Conservation (phyloP, 2,113 vertebrate genomes). For the Pseudopipra pipra region DNA sequence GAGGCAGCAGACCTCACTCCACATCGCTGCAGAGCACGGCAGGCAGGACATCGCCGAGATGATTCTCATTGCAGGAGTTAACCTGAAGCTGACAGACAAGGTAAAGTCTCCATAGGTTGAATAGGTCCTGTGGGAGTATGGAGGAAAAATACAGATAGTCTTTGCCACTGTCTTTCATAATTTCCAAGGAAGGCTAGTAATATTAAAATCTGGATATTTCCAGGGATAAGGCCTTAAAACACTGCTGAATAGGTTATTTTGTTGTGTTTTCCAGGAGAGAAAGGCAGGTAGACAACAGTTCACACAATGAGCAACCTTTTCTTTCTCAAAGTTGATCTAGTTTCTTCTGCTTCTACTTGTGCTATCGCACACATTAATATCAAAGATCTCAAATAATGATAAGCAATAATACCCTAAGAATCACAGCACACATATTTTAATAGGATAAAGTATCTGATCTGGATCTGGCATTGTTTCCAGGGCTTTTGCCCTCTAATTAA, state of each 20-base stretch:
- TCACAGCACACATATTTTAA: neutral
- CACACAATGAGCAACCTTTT: neutral
- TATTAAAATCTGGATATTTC: neutral
- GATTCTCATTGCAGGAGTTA: conserved; percentile 83
- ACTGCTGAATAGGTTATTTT: neutral
- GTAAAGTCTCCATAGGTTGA: conserved; percentile 41
- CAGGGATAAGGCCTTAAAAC: neutral
- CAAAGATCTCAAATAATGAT: neutral
- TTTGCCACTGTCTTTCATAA: neutral
- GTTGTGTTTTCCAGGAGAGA: neutral
- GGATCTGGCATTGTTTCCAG: neutral
- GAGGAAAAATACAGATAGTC: neutral
- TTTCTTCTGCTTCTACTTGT: neutral
- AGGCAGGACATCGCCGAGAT: conserved; percentile 85
- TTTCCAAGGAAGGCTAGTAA: neutral
- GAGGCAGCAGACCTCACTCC: conserved; percentile 87
- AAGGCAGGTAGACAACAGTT: neutral
- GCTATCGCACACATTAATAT: neutral
- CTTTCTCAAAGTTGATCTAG: neutral
- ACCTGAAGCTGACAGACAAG: conserved; percentile 86
- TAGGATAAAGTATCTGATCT: neutral
- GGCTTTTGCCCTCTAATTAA: neutral
- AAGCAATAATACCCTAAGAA: neutral
- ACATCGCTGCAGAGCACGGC: conserved; percentile 83
- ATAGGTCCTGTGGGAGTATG: accelerated